Percentiles rank a stretch among this genome's conserved stretches.
These are phyloP conservation scores for Capromys pilorides DNA, from an alignment of 2,797 vertebrate species.

Conservation along the genomic window DNA sequence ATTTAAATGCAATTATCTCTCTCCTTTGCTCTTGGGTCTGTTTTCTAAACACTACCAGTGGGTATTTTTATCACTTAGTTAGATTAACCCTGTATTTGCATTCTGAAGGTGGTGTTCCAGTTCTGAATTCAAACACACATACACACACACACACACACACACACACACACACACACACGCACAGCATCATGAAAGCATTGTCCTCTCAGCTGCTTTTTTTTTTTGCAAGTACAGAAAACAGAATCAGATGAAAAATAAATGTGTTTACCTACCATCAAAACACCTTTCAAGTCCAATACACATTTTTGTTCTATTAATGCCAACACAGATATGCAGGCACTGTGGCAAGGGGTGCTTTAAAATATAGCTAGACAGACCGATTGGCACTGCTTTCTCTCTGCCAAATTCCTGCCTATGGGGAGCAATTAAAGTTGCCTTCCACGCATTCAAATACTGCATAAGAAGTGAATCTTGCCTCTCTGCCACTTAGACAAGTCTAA, in stretches of 20 bases:
- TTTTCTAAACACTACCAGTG: conserved; percentile 12
- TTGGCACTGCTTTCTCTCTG: conserved; percentile 47
- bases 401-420: conserved; percentile 70
- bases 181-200: conserved; percentile 28
- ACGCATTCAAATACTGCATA: conserved; percentile 68
- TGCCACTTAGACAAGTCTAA: conserved; percentile 75
- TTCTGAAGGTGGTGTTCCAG: background rate
- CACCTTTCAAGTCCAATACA: conserved; percentile 71
- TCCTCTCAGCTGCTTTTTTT: conserved; percentile 77
- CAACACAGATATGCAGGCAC: conserved; percentile 65
- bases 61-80: conserved; percentile 11
- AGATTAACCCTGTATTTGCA: conserved; percentile 9
- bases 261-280: conserved; percentile 79
- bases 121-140: background rate
- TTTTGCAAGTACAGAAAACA: conserved; percentile 74
- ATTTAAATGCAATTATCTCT: conserved; percentile 18
- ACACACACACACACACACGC: background rate
- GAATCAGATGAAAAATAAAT: conserved; percentile 81
- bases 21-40: conserved; percentile 4
- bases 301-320: conserved; percentile 70
- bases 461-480: conserved; percentile 75
- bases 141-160: background rate
- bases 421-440: conserved; percentile 77
- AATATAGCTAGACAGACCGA: conserved; percentile 74
- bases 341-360: conserved; percentile 68